Conservation (phyloP, 2,888 invertebrate genomes). For the Pimpla rufipes region DNA sequence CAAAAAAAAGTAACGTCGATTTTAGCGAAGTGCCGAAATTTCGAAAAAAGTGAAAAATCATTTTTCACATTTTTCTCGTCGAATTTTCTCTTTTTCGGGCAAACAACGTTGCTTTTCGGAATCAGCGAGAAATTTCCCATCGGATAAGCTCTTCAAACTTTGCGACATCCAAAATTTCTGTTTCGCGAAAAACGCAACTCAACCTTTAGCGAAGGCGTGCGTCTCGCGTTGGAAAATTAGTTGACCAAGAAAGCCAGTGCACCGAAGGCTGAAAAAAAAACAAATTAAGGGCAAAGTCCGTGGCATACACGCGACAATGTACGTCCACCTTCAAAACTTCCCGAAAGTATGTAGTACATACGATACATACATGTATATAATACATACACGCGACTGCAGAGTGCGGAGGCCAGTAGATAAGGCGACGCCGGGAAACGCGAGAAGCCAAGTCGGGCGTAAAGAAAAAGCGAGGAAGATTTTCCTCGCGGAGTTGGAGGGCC, state of each 20-base stretch:
- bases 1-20: too few species aligned
- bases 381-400: neutral
- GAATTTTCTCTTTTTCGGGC: too few species aligned
- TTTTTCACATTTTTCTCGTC: too few species aligned
- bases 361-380: neutral
- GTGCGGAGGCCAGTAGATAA: constrained; percentile 17
- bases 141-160: too few species aligned
- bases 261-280: neutral
- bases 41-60: too few species aligned
- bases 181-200: neutral
- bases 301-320: neutral
- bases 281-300: neutral
- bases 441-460: constrained; percentile 19
- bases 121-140: too few species aligned
- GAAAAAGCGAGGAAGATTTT: constrained; percentile 35
- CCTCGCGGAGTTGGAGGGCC: constrained; percentile 19
- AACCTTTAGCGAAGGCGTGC: too few species aligned
- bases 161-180: too few species aligned
- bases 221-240: neutral
- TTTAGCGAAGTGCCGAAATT: too few species aligned
- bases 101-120: too few species aligned
- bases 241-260: neutral
- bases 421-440: constrained; percentile 24
- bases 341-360: constrained; percentile 9
- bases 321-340: constrained; percentile 11